Evolutionary conservation across 1,140 invertebrate species (phyloP).

Genomic region (Caerostris darwini): DNA sequence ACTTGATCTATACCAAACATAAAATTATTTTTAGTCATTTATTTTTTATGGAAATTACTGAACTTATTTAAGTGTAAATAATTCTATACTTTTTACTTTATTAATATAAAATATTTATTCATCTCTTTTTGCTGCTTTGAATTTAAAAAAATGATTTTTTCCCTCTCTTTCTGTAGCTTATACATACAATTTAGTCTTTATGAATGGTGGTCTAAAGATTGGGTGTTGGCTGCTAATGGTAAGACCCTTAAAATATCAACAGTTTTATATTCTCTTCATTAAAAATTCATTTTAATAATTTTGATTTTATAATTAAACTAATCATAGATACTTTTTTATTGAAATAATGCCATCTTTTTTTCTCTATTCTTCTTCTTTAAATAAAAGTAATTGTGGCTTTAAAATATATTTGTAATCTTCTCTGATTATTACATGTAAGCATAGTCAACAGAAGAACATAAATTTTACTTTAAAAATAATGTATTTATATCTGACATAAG

Average conservation of each 20-base stretch:
- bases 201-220: slow-evolving; percentile 75
- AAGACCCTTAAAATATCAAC: background rate
- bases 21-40: background rate
- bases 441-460: no score
- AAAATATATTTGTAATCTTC: no score
- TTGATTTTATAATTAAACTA: no score
- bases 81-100: background rate
- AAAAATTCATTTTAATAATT: background rate
- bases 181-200: slow-evolving; percentile 72
- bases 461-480: no score
- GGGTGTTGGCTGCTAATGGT: slow-evolving; percentile 72
- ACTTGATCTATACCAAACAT: background rate
- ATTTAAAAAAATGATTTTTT: no score
- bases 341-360: no score
- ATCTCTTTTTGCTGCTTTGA: background rate
- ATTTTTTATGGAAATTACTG: background rate
- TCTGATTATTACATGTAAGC: no score
- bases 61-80: background rate
- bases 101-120: background rate
- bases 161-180: slow-evolving; percentile 44
- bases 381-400: no score
- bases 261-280: background rate
- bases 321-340: no score
- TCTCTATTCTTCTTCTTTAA: no score
- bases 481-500: no score